Percentiles rank a stretch among this genome's conserved stretches.
phyloP scores from a whole-genome alignment of 1,140 invertebrate genomes.

The Littorina saxatilis region DNA sequence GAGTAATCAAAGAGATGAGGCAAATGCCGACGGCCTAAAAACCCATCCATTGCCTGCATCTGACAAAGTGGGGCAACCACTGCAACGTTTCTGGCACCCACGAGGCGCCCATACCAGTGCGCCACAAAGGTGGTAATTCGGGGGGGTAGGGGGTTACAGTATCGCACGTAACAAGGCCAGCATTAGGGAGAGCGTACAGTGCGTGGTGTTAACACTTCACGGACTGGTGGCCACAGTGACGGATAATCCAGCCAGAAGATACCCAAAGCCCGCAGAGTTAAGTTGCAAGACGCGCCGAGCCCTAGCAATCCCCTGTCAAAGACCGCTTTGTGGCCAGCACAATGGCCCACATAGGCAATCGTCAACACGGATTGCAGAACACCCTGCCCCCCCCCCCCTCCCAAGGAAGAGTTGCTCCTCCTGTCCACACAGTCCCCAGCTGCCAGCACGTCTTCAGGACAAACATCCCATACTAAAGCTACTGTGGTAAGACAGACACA shows the following conservation, averaged over 20 bases:
- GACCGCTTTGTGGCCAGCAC: not conserved
- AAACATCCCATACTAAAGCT: too few species aligned
- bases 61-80: not conserved
- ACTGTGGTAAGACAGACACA: too few species aligned
- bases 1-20: not conserved
- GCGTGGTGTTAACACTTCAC: conserved; percentile 16
- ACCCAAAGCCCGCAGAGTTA: conserved; percentile 4
- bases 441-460: too few species aligned
- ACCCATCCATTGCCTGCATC: conserved; percentile 6
- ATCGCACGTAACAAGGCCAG: not conserved
- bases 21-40: not conserved
- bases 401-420: too few species aligned
- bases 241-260: not conserved
- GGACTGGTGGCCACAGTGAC: not conserved
- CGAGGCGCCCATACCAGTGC: not conserved
- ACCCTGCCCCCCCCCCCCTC: too few species aligned
- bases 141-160: not conserved
- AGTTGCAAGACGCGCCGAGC: not conserved
- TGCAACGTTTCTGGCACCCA: not conserved
- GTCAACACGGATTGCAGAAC: not conserved
- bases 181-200: not conserved
- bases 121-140: not conserved
- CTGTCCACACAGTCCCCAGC: too few species aligned
- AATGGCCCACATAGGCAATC: not conserved
- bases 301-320: not conserved